Evolutionary conservation across 2,113 vertebrate species (phyloP).

Genomic region (Trachemys scripta): DNA sequence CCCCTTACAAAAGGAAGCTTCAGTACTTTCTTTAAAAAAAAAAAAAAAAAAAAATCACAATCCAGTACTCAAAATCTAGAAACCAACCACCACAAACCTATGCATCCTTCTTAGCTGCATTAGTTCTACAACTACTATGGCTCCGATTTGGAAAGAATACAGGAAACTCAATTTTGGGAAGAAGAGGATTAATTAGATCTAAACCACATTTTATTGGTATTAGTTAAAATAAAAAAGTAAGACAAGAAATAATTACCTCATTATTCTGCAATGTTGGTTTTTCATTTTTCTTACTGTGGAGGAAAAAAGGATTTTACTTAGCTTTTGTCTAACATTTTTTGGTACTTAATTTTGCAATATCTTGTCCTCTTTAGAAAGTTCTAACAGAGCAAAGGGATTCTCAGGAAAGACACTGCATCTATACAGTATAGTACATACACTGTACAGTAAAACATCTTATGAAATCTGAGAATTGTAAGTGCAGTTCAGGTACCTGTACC

Average conservation of each 20-base stretch:
- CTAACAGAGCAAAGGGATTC: neutral
- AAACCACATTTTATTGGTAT: neutral
- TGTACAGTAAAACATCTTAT: neutral
- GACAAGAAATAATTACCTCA: slow-evolving; percentile 84
- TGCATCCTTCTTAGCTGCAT: neutral
- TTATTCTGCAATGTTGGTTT: slow-evolving; percentile 80
- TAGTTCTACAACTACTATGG: neutral
- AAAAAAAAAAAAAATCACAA: neutral
- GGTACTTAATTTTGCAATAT: slow-evolving; percentile 2
- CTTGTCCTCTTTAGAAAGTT: neutral
- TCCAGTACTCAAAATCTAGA: neutral
- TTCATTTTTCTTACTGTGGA: slow-evolving; percentile 86
- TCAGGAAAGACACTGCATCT: neutral
- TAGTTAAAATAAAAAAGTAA: slow-evolving; percentile 16
- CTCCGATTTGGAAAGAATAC: neutral
- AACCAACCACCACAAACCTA: neutral
- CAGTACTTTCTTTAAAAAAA: neutral
- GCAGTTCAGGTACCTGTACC: neutral
- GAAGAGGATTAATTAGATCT: neutral
- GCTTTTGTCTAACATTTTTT: slow-evolving; percentile 29
- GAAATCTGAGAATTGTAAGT: neutral
- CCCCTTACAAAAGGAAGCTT: neutral
- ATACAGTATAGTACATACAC: neutral
- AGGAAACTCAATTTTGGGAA: neutral
- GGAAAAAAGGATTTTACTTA: slow-evolving; percentile 54